These are phyloP conservation scores for Spondyliosoma cantharus DNA, from an alignment of 2,797 vertebrate genomes.

Conservation along the genomic window DNA sequence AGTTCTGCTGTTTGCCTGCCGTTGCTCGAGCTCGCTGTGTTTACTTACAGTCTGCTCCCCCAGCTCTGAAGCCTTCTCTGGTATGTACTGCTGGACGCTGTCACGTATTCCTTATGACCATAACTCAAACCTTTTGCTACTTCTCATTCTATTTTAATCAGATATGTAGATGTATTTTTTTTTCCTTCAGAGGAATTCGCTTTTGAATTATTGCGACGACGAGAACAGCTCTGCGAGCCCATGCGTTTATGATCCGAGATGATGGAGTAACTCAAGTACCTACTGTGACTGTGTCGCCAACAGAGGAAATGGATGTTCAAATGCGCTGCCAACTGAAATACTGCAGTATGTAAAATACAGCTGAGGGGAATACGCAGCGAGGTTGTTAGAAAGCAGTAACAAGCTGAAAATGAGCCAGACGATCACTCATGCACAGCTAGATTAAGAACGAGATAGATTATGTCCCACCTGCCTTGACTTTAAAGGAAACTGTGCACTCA, in stretches of 20 bases:
- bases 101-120: slow-evolving; percentile 43
- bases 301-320: slow-evolving; percentile 62
- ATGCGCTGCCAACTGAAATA: slow-evolving; percentile 59
- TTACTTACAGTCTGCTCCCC: slow-evolving; percentile 67
- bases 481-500: slow-evolving; percentile 50
- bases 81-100: slow-evolving; percentile 54
- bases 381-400: slow-evolving; percentile 35
- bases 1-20: slow-evolving; percentile 44
- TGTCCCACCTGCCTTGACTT: slow-evolving; percentile 47
- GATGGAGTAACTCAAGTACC: slow-evolving; percentile 49
- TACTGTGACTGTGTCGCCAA: slow-evolving; percentile 50
- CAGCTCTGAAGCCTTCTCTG: slow-evolving; percentile 54
- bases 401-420: slow-evolving; percentile 16
- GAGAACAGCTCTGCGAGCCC: background rate
- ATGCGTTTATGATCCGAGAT: slow-evolving; percentile 37
- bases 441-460: slow-evolving; percentile 42
- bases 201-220: slow-evolving; percentile 36
- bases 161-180: slow-evolving; percentile 14
- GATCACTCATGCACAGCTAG: slow-evolving; percentile 35
- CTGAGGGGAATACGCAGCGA: slow-evolving; percentile 35
- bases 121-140: slow-evolving; percentile 26
- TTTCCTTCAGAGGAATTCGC: slow-evolving; percentile 15
- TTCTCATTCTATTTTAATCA: slow-evolving; percentile 40
- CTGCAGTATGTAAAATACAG: slow-evolving; percentile 34
- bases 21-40: slow-evolving; percentile 60